A percentile compares a stretch with the other conserved stretches of the same genome.
These are phyloP conservation scores for Drosophila saltans DNA, from an alignment of 1,140 invertebrate species.

Conservation along the genomic window DNA sequence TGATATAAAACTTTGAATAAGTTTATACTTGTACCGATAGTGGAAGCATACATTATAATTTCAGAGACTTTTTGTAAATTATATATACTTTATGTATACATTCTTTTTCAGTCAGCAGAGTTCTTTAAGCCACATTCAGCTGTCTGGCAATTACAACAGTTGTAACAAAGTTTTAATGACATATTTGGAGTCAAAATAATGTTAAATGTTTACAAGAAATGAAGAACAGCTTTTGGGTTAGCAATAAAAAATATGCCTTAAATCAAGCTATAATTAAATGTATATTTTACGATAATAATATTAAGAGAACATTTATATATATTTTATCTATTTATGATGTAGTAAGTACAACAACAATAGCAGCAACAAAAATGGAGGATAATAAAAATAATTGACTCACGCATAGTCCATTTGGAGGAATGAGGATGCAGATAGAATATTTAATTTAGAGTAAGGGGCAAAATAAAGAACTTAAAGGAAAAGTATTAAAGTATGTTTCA, in stretches of 20 bases:
- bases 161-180: too few species aligned
- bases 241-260: neutral
- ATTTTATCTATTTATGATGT: constrained; percentile 2
- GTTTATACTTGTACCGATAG: too few species aligned
- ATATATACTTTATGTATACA: too few species aligned
- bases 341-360: neutral
- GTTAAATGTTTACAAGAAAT: too few species aligned
- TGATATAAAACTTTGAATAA: too few species aligned
- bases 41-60: too few species aligned
- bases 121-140: too few species aligned
- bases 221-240: too few species aligned
- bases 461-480: neutral
- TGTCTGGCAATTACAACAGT: too few species aligned
- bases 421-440: constrained; percentile 14
- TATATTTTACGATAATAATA: neutral
- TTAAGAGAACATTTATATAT: neutral
- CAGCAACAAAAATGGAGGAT: constrained; percentile 7
- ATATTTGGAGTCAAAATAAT: too few species aligned
- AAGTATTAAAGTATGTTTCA: neutral
- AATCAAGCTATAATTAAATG: neutral
- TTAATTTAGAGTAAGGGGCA: neutral
- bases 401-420: constrained; percentile 15
- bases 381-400: constrained; percentile 38
- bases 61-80: too few species aligned
- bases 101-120: too few species aligned